These are phyloP conservation scores for Micronycteris hirsuta DNA, from an alignment of 2,113 vertebrate species.

Conservation along the genomic window DNA sequence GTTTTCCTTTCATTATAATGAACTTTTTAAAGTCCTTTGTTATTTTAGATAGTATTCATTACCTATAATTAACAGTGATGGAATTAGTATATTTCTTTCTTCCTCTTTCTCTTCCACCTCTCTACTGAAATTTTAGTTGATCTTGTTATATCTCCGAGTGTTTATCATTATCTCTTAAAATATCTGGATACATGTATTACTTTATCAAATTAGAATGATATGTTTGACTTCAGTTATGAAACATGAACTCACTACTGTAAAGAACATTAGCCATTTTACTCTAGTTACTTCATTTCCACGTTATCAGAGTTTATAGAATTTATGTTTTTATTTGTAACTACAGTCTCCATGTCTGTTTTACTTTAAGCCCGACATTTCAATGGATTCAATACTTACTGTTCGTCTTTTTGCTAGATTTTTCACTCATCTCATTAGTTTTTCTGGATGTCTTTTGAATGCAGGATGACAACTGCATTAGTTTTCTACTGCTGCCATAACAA, in stretches of 20 bases:
- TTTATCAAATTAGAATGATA: not conserved
- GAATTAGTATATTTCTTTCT: slow-evolving; percentile 3
- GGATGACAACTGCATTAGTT: not conserved
- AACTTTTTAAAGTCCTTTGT: not conserved
- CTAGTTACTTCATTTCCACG: not conserved
- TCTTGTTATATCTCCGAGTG: not conserved
- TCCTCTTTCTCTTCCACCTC: not conserved
- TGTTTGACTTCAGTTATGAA: not conserved
- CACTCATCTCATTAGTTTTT: not conserved
- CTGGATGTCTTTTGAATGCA: not conserved
- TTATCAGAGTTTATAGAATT: not conserved
- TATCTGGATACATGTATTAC: not conserved
- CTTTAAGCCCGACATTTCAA: not conserved
- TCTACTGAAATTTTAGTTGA: not conserved
- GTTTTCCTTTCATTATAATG: not conserved
- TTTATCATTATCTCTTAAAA: not conserved
- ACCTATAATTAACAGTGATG: not conserved
- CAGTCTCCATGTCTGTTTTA: not conserved
- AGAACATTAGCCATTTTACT: not conserved
- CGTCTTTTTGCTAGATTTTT: not conserved
- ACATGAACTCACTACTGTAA: not conserved
- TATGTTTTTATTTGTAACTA: not conserved
- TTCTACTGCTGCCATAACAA: not conserved
- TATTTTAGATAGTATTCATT: not conserved
- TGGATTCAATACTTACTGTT: not conserved